Percentiles rank a stretch among this genome's conserved stretches.
These are phyloP conservation scores for Fopius arisanus DNA, from an alignment of 1,140 invertebrate species.

Conservation along the genomic window DNA sequence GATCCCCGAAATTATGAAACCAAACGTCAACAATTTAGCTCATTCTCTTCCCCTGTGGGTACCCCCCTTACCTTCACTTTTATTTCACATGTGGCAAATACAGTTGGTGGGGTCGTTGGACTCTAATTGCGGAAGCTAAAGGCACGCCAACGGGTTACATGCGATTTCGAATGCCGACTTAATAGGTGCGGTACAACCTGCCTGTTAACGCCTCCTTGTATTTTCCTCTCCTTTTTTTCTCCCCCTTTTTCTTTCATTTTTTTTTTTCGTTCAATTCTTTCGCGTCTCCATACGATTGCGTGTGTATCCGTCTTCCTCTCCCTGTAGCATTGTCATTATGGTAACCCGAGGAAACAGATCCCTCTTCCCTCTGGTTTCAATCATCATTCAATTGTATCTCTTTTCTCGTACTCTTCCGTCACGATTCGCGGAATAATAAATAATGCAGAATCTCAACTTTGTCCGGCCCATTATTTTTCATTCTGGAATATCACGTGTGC, in stretches of 20 bases:
- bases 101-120: constrained; percentile 23
- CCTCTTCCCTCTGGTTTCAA: neutral
- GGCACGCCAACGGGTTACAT: constrained; percentile 35
- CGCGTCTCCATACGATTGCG: neutral
- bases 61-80: constrained; percentile 1
- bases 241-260: constrained; percentile 17
- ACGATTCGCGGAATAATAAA: no score
- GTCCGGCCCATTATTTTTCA: no score
- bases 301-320: neutral
- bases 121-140: constrained; percentile 37
- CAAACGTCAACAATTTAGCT: neutral
- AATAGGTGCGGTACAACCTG: constrained; percentile 33
- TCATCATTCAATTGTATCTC: neutral
- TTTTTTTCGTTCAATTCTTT: neutral
- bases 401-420: no score
- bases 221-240: neutral
- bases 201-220: constrained; percentile 29
- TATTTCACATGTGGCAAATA: neutral
- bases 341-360: neutral
- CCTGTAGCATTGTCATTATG: neutral
- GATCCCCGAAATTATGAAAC: neutral
- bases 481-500: no score
- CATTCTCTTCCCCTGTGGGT: neutral
- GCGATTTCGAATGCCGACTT: constrained; percentile 27
- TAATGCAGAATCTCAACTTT: no score